These are phyloP conservation scores for Proterorhinus semilunaris DNA, from an alignment of 2,113 vertebrate genomes.

Conservation along the genomic window DNA sequence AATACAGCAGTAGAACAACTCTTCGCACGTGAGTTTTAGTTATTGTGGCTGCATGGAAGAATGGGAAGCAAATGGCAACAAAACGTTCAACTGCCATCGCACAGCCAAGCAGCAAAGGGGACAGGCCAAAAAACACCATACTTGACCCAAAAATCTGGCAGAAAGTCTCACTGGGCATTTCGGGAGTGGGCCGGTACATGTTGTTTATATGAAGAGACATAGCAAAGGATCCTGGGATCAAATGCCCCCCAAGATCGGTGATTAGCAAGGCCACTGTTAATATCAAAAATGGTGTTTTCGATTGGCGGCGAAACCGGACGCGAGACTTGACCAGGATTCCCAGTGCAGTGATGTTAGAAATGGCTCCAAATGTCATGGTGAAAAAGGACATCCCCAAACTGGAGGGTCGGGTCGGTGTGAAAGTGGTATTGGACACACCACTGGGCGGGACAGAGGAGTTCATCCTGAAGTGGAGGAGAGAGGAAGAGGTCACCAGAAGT, in stretches of 20 bases:
- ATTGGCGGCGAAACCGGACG: constrained; percentile 59
- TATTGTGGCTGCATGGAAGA: constrained; percentile 73
- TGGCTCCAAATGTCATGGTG: constrained; percentile 81
- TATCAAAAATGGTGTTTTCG: constrained; percentile 79
- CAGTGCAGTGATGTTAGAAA: constrained; percentile 82
- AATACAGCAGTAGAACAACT: constrained; percentile 58
- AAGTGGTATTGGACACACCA: constrained; percentile 26
- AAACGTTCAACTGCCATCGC: constrained; percentile 85
- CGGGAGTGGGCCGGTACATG: background rate
- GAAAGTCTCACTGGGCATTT: constrained; percentile 46
- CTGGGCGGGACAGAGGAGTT: constrained; percentile 32
- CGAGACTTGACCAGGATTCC: constrained; percentile 75
- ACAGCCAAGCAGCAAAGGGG: constrained; percentile 80
- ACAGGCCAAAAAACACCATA: constrained; percentile 85
- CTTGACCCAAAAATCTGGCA: constrained; percentile 82
- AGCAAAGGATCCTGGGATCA: constrained; percentile 81
- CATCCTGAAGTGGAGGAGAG: constrained; percentile 26
- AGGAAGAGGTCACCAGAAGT: constrained; percentile 25
- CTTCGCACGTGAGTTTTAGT: constrained; percentile 69
- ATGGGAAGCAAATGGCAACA: constrained; percentile 80
- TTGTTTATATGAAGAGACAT: constrained; percentile 73
- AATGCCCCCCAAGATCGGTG: constrained; percentile 81
- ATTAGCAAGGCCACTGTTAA: constrained; percentile 78
- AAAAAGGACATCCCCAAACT: constrained; percentile 76
- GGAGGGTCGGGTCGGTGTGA: background rate